Percentiles rank a stretch among this genome's conserved stretches.
These are phyloP conservation scores for Albula goreensis DNA, from an alignment of 2,113 vertebrate species.

Conservation along the genomic window DNA sequence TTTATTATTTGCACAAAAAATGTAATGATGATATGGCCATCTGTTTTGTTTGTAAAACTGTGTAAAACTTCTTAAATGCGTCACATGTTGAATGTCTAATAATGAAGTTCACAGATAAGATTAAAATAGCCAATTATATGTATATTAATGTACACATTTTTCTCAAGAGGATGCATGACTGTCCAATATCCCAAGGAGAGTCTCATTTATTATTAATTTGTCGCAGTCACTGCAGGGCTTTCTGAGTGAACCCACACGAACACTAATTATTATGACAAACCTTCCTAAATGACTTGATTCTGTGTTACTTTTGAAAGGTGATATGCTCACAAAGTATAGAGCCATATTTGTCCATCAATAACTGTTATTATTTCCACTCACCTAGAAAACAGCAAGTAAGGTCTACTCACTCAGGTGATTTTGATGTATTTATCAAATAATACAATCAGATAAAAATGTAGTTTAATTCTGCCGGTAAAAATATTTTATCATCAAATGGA, in stretches of 20 bases:
- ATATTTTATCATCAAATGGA: too few species aligned
- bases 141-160: constrained; percentile 56
- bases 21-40: background rate
- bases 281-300: constrained; percentile 61
- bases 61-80: background rate
- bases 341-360: background rate
- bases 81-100: background rate
- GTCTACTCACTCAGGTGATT: background rate
- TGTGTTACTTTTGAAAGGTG: background rate
- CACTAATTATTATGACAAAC: constrained; percentile 87
- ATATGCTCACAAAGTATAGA: background rate
- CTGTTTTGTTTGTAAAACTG: background rate
- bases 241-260: constrained; percentile 77
- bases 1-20: too few species aligned
- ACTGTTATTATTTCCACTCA: background rate
- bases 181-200: constrained; percentile 87
- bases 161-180: constrained; percentile 85
- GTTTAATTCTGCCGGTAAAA: too few species aligned
- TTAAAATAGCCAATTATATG: constrained; percentile 49
- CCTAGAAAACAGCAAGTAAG: background rate
- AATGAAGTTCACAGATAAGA: constrained; percentile 33
- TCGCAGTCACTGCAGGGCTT: constrained; percentile 80
- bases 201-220: constrained; percentile 92
- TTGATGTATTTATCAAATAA: background rate
- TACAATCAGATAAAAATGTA: background rate